Percentiles rank a stretch among this genome's conserved stretches.
phyloP scores from a whole-genome alignment of 2,888 invertebrate genomes.

The Microctonus hyperodae region DNA sequence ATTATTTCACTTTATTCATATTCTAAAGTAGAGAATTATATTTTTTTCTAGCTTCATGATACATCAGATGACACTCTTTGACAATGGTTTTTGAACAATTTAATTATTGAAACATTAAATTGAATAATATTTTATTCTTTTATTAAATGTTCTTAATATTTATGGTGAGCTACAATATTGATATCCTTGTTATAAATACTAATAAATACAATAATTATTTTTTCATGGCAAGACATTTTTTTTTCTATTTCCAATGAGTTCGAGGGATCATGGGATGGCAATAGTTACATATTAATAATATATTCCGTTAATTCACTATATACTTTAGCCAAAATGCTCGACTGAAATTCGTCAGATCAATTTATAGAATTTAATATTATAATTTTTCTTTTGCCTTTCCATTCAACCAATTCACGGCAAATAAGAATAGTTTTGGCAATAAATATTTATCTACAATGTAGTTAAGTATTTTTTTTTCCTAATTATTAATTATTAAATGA shows the following conservation, averaged over 20 bases:
- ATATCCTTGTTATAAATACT: constrained; percentile 20
- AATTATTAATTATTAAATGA: background rate
- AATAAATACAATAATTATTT: constrained; percentile 13
- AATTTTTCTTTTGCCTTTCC: background rate
- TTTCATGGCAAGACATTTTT: constrained; percentile 26
- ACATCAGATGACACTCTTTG: constrained; percentile 21
- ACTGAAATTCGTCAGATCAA: background rate
- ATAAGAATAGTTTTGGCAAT: background rate
- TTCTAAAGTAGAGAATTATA: background rate
- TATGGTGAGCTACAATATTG: constrained; percentile 13
- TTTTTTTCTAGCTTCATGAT: constrained; percentile 36
- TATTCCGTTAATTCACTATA: background rate
- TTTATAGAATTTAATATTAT: background rate
- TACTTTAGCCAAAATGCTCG: background rate
- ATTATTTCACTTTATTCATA: background rate
- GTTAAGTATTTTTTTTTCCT: background rate
- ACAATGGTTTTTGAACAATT: constrained; percentile 8
- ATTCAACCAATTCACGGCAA: background rate
- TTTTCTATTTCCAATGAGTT: constrained; percentile 6
- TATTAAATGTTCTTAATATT: constrained; percentile 17
- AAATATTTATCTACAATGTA: background rate
- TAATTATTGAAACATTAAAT: background rate
- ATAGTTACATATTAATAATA: constrained; percentile 18
- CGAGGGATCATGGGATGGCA: constrained; percentile 27
- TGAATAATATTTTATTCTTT: constrained; percentile 2